Evolutionary conservation across 2,888 invertebrate genomes (phyloP), one percentile per base, ranked within the genome.

Genomic region (Drosophila borealis): DNA sequence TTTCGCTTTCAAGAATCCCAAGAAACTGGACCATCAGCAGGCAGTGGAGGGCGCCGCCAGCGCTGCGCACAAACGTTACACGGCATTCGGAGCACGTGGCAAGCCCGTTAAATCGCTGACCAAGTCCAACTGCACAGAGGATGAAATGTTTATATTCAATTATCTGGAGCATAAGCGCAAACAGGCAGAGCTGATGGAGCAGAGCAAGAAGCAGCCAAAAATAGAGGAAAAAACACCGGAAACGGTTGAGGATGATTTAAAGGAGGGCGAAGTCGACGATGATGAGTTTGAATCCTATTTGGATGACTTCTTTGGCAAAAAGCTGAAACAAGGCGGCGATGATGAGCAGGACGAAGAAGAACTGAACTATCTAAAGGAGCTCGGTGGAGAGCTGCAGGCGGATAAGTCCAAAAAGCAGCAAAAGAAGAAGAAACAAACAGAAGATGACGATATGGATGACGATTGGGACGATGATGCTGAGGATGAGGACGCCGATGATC

Each of bases 1-100:
- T 45, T 99, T 99, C 92, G 97, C 97, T 10, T 99, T 97, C 92
- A 97, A 98, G 91, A 99, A 99, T 93, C 97, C 97, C 0, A 97
- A 97, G 91, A 95, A 95, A 75, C 85, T 93, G 1, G 93, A 93
- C 0, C 68, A 83, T 14, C 81, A 89, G 29, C 69, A 93, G n/a
- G 56, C 92, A 92, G 21, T 92, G 92, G 41, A 93, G 93, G 79
- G 93, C 0, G 72, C 61, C 91, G 64, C 93, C 83, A 45, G 72
- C 0, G 59, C 80, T 2, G 77, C 89, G 6, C 90, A 89, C 46
- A 95, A 95, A 89, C 94, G 94, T 54, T 96, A 97, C 91, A 91
- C 92, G 13, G 95, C 97, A 0, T 94, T 93, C 90, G 97, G 97
- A 67, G 90, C 94, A 0, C 95, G 95, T 80, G 94, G 95, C 56